Evolutionary conservation across 2,888 invertebrate species (phyloP).

Genomic region (Morpho achilles): DNA sequence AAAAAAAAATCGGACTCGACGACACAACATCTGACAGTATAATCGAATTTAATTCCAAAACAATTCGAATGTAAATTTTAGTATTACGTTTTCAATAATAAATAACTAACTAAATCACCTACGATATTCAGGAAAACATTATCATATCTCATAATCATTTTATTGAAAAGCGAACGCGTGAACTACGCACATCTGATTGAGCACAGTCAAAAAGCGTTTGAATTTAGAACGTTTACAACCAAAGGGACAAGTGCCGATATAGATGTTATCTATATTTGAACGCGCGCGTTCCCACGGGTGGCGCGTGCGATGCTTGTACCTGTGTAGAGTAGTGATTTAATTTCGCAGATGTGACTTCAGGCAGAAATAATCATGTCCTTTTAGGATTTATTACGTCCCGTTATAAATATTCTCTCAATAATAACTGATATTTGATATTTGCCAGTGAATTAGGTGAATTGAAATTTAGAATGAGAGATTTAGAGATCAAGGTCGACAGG

Average conservation of each 20-base stretch:
- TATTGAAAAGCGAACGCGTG: constrained; percentile 23
- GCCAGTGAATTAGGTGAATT: too few relatives aligned
- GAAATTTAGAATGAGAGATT: too few relatives aligned
- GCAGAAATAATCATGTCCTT: neutral
- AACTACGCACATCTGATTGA: constrained; percentile 36
- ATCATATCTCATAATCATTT: constrained; percentile 13
- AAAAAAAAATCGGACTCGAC: too few relatives aligned
- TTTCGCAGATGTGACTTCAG: constrained; percentile 6
- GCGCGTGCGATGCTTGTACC: constrained; percentile 36
- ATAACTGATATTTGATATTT: too few relatives aligned
- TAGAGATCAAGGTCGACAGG: too few relatives aligned
- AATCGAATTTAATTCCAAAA: too few relatives aligned
- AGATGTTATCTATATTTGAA: constrained; percentile 44
- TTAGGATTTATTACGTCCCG: neutral
- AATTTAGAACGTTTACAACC: constrained; percentile 37
- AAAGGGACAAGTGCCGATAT: constrained; percentile 51
- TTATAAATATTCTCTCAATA: neutral
- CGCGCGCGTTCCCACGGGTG: constrained; percentile 50
- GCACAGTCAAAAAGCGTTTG: constrained; percentile 35
- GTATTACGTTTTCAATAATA: neutral
- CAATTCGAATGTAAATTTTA: too few relatives aligned
- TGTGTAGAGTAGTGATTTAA: constrained; percentile 21
- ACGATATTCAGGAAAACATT: constrained; percentile 3
- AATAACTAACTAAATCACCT: neutral
- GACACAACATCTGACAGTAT: too few relatives aligned